Base-by-base conservation (phyloP, 2,888 invertebrate genomes). In the Arge pagana region DNA sequence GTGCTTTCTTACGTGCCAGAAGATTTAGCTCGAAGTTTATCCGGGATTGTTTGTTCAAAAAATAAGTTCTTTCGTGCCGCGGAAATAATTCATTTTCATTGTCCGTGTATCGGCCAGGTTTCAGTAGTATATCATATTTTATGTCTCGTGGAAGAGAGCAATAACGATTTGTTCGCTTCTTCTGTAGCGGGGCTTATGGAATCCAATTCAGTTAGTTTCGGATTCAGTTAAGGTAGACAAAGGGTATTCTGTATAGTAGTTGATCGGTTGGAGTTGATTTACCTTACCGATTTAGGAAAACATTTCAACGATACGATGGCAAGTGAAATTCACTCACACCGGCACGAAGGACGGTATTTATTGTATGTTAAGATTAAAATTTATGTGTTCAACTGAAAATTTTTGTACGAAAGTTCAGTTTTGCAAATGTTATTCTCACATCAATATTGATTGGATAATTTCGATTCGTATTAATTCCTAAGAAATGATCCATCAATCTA, bases 271-370 rank as follows among this genome's bases (percentile, higher is more conserved):
- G n/a, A 26, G 21, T 11, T 11, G 11, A 21, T 30, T 30, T 26
- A 42, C 31, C 28, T 23, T 21, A 7, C 19, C 10, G 42, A 19
- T n/a, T 26, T 26, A 24, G 24, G 26, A 40, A 40, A 40, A 26
- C 24, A 40, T 40, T 40, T 16, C 26, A 26, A 40, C 23, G 40
- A 42, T 13, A 28, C 42, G 28, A 42, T 30, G 30, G 42, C 42
- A 30, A 30, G 42, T 42, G 31, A 42, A 42, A 42, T 42, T 42
- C 21, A n/a, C 30, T 21, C 42, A 42, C n/a, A n/a, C 19, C 42
- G 30, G 26, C 31, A 19, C n/a, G n/a, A 28, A 19, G 15, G 16
- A 31, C 30, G 18, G n/a, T n/a, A n/a, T n/a, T n/a, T n/a, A n/a
- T n/a, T n/a, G n/a, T n/a, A n/a, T n/a, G n/a, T n/a, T n/a, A n/a